These are phyloP conservation scores for Patagioenas fasciata DNA, from an alignment of 2,113 vertebrate species.

Conservation along the genomic window DNA sequence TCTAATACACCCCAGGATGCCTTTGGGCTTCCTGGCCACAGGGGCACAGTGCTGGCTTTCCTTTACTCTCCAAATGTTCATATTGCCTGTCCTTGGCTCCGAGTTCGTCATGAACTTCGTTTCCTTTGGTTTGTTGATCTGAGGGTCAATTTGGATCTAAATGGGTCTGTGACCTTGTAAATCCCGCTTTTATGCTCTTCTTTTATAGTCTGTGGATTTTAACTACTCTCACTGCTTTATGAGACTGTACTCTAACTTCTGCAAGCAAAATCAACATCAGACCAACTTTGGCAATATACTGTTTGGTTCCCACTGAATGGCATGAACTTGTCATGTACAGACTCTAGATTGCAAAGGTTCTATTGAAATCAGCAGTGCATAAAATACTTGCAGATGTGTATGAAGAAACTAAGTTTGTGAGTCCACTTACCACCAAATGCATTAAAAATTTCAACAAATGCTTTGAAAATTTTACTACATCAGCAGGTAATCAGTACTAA, in stretches of 20 bases:
- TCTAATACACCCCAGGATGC: too few relatives aligned
- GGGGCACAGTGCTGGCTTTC: too few relatives aligned
- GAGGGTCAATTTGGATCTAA: not conserved
- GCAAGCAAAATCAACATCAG: not conserved
- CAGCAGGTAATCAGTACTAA: not conserved
- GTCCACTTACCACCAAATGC: not conserved
- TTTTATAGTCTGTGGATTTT: not conserved
- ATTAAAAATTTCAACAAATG: not conserved
- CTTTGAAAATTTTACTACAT: not conserved
- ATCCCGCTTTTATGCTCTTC: not conserved
- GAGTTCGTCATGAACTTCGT: not conserved
- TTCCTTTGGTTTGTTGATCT: not conserved
- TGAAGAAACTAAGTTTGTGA: not conserved
- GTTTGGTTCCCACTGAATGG: not conserved
- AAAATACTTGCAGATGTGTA: not conserved
- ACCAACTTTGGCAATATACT: not conserved
- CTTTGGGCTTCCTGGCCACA: too few relatives aligned
- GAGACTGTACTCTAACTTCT: not conserved
- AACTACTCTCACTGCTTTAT: not conserved
- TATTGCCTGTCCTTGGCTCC: not conserved
- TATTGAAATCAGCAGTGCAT: not conserved
- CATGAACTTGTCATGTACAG: not conserved
- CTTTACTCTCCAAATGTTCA: rapidly evolving
- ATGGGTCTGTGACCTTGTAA: not conserved
- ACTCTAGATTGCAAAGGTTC: not conserved